A percentile compares a stretch with the other conserved stretches of the same genome.
phyloP scores from a whole-genome alignment of 1,140 invertebrate genomes.

The Harpegnathos saltator region DNA sequence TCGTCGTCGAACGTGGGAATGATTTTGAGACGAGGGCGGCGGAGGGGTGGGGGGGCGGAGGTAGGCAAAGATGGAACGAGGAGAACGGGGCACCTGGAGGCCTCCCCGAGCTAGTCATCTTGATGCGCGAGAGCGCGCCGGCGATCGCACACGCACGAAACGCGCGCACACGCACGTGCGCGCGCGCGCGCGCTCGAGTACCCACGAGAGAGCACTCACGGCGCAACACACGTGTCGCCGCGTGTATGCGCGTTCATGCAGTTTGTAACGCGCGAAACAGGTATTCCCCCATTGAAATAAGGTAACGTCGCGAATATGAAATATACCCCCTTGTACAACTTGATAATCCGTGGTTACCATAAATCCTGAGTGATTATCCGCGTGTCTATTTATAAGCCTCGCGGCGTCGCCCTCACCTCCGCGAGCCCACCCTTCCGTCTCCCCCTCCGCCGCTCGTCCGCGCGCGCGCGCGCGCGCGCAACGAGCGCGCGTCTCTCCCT shows the following conservation, averaged over 20 bases:
- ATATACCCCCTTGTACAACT: constrained; percentile 86
- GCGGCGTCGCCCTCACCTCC: constrained; percentile 76
- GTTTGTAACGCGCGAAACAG: constrained; percentile 80
- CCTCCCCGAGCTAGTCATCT: constrained; percentile 66
- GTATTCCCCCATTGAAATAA: constrained; percentile 85
- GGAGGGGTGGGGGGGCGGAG: constrained; percentile 4
- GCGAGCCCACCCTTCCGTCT: constrained; percentile 32
- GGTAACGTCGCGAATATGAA: constrained; percentile 85
- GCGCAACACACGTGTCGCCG: constrained; percentile 69
- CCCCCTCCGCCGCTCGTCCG: too few relatives aligned
- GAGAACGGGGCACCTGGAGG: constrained; percentile 63
- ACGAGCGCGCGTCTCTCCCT: constrained; percentile 52
- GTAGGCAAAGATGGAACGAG: constrained; percentile 29
- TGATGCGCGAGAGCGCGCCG: constrained; percentile 41
- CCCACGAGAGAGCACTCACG: constrained; percentile 39
- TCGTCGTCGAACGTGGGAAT: constrained; percentile 80
- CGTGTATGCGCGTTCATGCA: constrained; percentile 72
- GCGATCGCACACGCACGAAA: constrained; percentile 3
- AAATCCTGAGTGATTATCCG: constrained; percentile 86
- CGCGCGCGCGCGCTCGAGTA: neutral
- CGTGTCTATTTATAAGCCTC: constrained; percentile 85
- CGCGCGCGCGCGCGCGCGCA: too few relatives aligned
- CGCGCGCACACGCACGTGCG: neutral
- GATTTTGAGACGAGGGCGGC: constrained; percentile 74
- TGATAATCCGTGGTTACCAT: constrained; percentile 87